Conservation (phyloP, 2,113 vertebrate genomes). For the Candoia aspera region DNA sequence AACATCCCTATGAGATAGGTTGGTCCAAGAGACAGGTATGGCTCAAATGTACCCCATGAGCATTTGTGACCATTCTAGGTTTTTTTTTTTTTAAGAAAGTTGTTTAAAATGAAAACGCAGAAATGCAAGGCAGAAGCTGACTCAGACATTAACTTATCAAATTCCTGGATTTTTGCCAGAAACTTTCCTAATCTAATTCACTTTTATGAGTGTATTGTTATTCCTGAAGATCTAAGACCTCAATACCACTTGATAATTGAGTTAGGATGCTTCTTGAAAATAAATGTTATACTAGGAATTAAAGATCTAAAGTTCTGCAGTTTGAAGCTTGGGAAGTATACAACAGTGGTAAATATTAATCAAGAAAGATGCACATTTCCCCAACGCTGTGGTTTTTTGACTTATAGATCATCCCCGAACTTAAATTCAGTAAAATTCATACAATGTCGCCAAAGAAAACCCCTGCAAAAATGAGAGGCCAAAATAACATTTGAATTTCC, state of each 20-base stretch:
- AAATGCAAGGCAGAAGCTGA: neutral
- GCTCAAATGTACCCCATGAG: neutral
- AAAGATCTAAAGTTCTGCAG: neutral
- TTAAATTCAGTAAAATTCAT: constrained; percentile 52
- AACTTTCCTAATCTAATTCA: neutral
- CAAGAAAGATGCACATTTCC: constrained; percentile 48
- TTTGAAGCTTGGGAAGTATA: constrained; percentile 31
- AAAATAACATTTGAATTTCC: constrained; percentile 63
- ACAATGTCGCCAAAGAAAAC: constrained; percentile 47
- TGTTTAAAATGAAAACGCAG: constrained; percentile 3
- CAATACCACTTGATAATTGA: constrained; percentile 24
- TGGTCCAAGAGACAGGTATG: neutral
- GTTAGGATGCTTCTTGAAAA: constrained; percentile 29
- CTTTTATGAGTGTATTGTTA: neutral
- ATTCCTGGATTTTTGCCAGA: neutral
- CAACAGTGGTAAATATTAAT: constrained; percentile 61
- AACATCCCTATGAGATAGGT: too few relatives aligned
- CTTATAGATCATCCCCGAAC: constrained; percentile 56
- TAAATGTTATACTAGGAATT: neutral
- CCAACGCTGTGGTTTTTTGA: constrained; percentile 53
- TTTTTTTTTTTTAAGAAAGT: neutral
- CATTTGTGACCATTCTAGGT: neutral
- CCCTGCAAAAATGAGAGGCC: constrained; percentile 49
- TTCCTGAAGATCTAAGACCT: neutral
- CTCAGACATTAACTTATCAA: neutral